Percentiles rank a stretch among this genome's conserved stretches.
Evolutionary conservation across 30 jellyfish, hydroid and myxozoan species (phyloP).

Genomic region (Phacellophora camtschatica): DNA sequence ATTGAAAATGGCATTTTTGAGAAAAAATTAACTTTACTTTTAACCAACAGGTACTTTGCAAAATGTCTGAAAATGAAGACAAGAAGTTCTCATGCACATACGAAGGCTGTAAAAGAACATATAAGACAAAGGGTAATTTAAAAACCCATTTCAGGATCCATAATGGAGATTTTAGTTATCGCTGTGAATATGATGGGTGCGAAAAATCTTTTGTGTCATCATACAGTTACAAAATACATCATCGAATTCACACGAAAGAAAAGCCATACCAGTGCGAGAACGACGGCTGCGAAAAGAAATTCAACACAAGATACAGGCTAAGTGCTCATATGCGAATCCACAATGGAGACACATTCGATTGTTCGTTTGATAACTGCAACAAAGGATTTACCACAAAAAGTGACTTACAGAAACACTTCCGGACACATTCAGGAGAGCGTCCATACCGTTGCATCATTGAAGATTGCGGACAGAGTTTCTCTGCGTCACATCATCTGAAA

Average conservation of each 20-base stretch:
- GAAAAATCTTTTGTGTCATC: constrained; percentile 89
- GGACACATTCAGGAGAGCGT: constrained; percentile 90
- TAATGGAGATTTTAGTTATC: constrained; percentile 78
- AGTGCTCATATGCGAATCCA: constrained; percentile 87
- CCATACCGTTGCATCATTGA: constrained; percentile 79
- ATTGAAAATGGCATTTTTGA: no score
- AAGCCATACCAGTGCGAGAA: constrained; percentile 80
- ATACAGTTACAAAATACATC: constrained; percentile 85
- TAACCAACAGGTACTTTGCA: no score
- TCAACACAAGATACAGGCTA: constrained; percentile 79
- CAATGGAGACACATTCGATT: constrained; percentile 79
- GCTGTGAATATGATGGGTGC: constrained; percentile 87
- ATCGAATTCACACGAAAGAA: constrained; percentile 87
- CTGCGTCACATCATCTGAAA: constrained; percentile 87
- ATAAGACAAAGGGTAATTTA: constrained; percentile 87
- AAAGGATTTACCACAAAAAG: constrained; percentile 90
- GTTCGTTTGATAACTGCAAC: constrained; percentile 71
- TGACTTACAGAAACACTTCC: constrained; percentile 80
- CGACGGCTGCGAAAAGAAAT: constrained; percentile 83
- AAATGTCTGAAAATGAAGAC: constrained; percentile 35
- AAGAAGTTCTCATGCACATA: constrained; percentile 75
- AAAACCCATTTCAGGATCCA: constrained; percentile 83
- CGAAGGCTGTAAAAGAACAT: constrained; percentile 79
- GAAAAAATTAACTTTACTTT: no score
- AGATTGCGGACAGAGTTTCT: constrained; percentile 71